phyloP scores from a whole-genome alignment of 64 coral and sea anemone genomes.

The Montipora sp. region DNA sequence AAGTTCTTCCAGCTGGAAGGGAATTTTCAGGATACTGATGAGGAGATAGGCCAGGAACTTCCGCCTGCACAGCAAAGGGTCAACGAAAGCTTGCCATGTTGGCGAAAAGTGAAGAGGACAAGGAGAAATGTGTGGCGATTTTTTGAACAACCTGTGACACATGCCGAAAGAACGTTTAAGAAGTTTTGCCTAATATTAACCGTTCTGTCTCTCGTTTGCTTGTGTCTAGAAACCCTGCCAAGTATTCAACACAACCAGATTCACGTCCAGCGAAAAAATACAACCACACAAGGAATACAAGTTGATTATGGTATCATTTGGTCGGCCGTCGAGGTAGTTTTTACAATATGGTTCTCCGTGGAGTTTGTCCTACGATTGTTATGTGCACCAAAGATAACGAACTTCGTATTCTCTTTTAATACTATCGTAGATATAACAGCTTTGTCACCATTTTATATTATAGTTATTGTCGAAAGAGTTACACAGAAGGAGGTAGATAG shows the following conservation, averaged over 20 bases:
- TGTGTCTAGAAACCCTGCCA: slow-evolving; percentile 71
- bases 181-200: slow-evolving; percentile 50
- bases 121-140: slow-evolving; percentile 73
- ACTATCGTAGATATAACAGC: slow-evolving; percentile 61
- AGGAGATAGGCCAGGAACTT: not conserved
- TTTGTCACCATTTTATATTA: slow-evolving; percentile 69
- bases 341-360: slow-evolving; percentile 81
- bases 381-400: slow-evolving; percentile 41
- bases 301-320: slow-evolving; percentile 50
- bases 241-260: slow-evolving; percentile 7
- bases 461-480: not conserved
- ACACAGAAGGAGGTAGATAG: not conserved
- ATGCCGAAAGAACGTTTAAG: slow-evolving; percentile 35
- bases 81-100: not conserved
- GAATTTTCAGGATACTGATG: slow-evolving; percentile 13
- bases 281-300: slow-evolving; percentile 2
- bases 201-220: slow-evolving; percentile 59
- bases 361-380: slow-evolving; percentile 71
- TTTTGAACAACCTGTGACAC: slow-evolving; percentile 74
- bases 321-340: slow-evolving; percentile 64
- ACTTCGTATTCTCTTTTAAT: slow-evolving; percentile 49
- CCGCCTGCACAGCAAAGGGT: not conserved
- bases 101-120: slow-evolving; percentile 36
- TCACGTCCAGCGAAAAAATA: slow-evolving; percentile 10
- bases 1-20: slow-evolving; percentile 79